phyloP scores from a whole-genome alignment of 1,140 invertebrate genomes.

The Drosophila subobscura region DNA sequence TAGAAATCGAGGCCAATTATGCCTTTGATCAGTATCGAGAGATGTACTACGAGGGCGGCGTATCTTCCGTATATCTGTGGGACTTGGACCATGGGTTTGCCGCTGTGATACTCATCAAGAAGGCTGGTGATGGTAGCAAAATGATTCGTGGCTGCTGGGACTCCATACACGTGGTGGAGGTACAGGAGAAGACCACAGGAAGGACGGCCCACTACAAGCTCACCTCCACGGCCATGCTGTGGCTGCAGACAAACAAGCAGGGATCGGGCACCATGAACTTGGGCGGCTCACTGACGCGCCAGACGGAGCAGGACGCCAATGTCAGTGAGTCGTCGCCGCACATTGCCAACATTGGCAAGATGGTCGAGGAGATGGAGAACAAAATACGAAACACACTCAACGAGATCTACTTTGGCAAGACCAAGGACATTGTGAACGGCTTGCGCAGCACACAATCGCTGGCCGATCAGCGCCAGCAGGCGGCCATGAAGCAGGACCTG shows the following conservation, averaged over 20 bases:
- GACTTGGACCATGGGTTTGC: constrained; percentile 99
- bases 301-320: constrained; percentile 95
- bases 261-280: constrained; percentile 99
- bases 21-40: constrained; percentile 99
- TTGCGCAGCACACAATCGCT: constrained; percentile 94
- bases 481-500: constrained; percentile 93
- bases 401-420: constrained; percentile 99
- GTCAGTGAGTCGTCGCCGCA: constrained; percentile 97
- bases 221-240: constrained; percentile 99
- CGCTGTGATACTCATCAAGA: constrained; percentile 99
- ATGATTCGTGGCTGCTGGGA: constrained; percentile 99
- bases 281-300: constrained; percentile 98
- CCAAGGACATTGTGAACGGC: constrained; percentile 99
- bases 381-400: constrained; percentile 99
- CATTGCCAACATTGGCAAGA: constrained; percentile 98
- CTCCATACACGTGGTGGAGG: constrained; percentile 99
- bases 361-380: constrained; percentile 99
- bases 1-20: constrained; percentile 99
- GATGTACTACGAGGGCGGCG: constrained; percentile 99
- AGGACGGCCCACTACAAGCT: constrained; percentile 99
- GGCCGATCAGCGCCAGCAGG: constrained; percentile 92
- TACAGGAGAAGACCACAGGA: constrained; percentile 97
- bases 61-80: constrained; percentile 99
- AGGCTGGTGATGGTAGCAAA: constrained; percentile 97
- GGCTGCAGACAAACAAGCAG: constrained; percentile 98